Evolutionary conservation across 1,140 invertebrate genomes (phyloP).

Genomic region (Formica exsecta): DNA sequence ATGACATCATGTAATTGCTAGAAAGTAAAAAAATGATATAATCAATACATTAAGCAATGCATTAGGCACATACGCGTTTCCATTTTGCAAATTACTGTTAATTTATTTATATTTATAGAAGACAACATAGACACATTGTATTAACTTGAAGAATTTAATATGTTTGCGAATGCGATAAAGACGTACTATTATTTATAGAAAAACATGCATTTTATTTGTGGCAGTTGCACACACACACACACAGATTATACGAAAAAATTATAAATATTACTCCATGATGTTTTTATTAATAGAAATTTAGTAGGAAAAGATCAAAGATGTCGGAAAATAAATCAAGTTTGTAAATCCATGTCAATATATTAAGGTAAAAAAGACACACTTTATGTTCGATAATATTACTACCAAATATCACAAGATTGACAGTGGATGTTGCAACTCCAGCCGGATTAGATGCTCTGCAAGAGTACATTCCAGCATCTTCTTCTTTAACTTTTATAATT

Average conservation of each 20-base stretch:
- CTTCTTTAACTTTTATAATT: constrained; percentile 88
- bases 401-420: constrained; percentile 91
- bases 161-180: not conserved
- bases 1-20: not conserved
- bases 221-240: too few species aligned
- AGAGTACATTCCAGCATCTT: constrained; percentile 93
- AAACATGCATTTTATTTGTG: not conserved
- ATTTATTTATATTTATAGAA: not conserved
- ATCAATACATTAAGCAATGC: not conserved
- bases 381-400: constrained; percentile 75
- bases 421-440: constrained; percentile 92
- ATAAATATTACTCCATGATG: not conserved
- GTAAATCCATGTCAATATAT: constrained; percentile 50
- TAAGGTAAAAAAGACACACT: constrained; percentile 22
- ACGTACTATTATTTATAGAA: not conserved
- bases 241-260: constrained; percentile 41
- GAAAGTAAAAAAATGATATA: not conserved
- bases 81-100: not conserved
- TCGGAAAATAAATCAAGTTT: constrained; percentile 16
- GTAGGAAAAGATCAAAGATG: not conserved
- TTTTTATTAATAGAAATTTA: constrained; percentile 13
- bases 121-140: not conserved
- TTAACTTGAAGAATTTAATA: not conserved
- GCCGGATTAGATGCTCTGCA: constrained; percentile 92
- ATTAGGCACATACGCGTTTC: not conserved